A percentile compares a stretch with the other conserved stretches of the same genome.
phyloP scores from a whole-genome alignment of 2,113 vertebrate genomes.

The Pachycephala philippinensis region DNA sequence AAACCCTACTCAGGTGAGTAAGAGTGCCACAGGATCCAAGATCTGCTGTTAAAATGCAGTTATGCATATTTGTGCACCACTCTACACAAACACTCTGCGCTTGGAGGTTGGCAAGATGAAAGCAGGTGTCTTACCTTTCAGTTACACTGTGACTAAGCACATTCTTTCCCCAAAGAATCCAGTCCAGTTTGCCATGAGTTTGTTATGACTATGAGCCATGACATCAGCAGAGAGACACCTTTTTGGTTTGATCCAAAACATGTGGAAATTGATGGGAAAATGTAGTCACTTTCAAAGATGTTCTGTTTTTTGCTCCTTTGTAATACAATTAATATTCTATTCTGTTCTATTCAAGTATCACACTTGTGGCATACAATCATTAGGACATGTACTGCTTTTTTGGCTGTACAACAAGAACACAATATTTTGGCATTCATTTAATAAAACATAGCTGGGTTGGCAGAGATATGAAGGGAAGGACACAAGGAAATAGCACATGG shows the following conservation, averaged over 20 bases:
- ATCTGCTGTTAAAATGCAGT: background rate
- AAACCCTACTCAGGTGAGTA: background rate
- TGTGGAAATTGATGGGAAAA: background rate
- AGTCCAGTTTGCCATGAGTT: background rate
- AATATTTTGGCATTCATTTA: background rate
- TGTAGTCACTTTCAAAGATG: background rate
- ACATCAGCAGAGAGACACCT: background rate
- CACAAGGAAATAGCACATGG: background rate
- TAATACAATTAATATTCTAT: background rate
- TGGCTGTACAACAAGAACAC: background rate
- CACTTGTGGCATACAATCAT: background rate
- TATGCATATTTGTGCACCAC: background rate
- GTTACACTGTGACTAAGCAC: background rate
- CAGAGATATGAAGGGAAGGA: background rate
- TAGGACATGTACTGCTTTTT: background rate
- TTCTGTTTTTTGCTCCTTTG: background rate
- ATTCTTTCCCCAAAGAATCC: background rate
- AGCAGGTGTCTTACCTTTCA: background rate
- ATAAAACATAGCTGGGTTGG: background rate
- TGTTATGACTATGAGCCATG: background rate
- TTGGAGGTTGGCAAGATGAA: background rate
- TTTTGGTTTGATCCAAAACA: background rate
- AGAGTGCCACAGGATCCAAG: background rate
- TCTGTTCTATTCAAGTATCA: background rate
- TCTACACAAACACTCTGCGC: background rate